Conservation (phyloP, 1,140 invertebrate species). For the Drosophila sechellia region DNA sequence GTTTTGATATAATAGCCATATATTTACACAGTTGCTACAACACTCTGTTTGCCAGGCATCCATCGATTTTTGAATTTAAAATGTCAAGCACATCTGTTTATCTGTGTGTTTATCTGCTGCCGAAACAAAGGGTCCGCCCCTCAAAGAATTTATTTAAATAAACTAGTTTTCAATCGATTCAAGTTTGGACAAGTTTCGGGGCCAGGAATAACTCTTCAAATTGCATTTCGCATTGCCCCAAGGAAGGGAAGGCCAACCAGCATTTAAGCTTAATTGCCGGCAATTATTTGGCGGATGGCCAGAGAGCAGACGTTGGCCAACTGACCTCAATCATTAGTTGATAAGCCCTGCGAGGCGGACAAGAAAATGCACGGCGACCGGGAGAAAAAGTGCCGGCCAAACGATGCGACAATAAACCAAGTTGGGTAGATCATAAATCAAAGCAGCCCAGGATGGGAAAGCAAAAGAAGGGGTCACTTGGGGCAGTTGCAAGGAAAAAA, state of each 20-base stretch:
- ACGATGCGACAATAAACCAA: constrained; percentile 63
- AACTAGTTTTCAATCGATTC: not conserved
- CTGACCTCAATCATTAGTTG: constrained; percentile 81
- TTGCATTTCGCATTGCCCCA: constrained; percentile 63
- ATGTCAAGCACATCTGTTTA: constrained; percentile 7
- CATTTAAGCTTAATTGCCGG: constrained; percentile 66
- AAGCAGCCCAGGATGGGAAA: constrained; percentile 22
- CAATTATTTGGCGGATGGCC: constrained; percentile 60
- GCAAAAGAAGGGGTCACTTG: constrained; percentile 45
- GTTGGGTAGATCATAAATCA: constrained; percentile 68
- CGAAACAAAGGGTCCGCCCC: not conserved
- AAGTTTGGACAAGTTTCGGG: constrained; percentile 3
- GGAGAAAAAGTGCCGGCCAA: constrained; percentile 39
- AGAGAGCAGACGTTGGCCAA: constrained; percentile 32
- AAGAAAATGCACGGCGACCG: constrained; percentile 37
- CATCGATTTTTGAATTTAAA: constrained; percentile 12
- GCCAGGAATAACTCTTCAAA: constrained; percentile 51
- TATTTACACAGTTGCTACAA: constrained; percentile 29
- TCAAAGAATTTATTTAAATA: constrained; percentile 7
- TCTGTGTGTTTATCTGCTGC: not conserved
- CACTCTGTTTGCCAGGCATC: constrained; percentile 6
- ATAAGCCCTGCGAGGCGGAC: constrained; percentile 51
- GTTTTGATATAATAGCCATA: not conserved
- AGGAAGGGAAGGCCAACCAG: constrained; percentile 20
- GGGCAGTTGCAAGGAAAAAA: constrained; percentile 7